Evolutionary conservation across 2,113 vertebrate species (phyloP), one percentile per base, ranked within the genome.

Genomic region (Notothenia rossii): DNA sequence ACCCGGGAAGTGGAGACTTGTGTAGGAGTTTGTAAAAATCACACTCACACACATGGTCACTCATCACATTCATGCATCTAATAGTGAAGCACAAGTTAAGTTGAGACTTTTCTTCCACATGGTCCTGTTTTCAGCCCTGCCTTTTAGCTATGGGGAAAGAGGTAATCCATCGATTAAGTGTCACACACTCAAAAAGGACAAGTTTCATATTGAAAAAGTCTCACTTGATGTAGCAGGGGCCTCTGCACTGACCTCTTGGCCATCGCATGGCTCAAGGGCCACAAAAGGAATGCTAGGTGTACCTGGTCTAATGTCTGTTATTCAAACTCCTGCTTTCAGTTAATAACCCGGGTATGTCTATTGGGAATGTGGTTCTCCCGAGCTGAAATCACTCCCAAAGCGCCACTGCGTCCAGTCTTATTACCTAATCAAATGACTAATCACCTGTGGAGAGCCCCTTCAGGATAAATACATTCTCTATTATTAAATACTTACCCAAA

Each of bases 401-500:
- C 48, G 10, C 15, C 20, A 46, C 14, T 49, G 11, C 2, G 33
- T 40, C 36, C 7, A 17, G 49, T 15, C 14, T 45, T 15, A 14
- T 8, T 45, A 18, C 22, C 18, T 51, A 8, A 10, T 29, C 29
- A 70, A 81, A 20, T 61, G 0, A 61, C 40, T 51, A 70, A 63
- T 17, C 18, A 82, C 65, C 25, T 66, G 43, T 72, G 40, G 40
- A 72, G 75, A 46, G 40, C 61, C 55, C 56, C 63, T 81, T 77
- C 80, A 1, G 77, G 71, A 66, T 50, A 73, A 59, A 55, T 5
- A 5, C 11, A 2, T 64, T 29, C 61, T 50, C 22, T 2, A 84
- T 75, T 54, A 25, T 25, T 63, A 3, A 69, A 88, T 92, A 93
- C 90, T 93, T 91, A 93, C 93, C 88, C 43, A 58, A 58, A 56